Evolutionary conservation across 2,888 invertebrate species (phyloP).

Genomic region (Drosophila lacicola): DNA sequence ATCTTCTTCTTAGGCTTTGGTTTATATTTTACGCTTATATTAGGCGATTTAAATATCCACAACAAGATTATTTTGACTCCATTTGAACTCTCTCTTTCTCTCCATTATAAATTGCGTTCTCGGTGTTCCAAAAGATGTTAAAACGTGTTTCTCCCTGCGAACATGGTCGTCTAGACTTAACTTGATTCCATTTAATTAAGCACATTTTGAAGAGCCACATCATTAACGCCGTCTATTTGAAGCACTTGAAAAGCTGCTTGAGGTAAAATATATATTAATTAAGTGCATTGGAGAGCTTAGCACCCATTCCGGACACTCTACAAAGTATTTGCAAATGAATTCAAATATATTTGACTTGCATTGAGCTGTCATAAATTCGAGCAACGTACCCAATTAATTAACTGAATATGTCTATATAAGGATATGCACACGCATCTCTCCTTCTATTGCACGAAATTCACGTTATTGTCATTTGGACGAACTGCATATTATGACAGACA

Average conservation of each 20-base stretch:
- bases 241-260: constrained; percentile 7
- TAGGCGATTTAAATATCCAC: no score
- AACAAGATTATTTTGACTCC: no score
- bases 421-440: background rate
- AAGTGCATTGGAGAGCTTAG: constrained; percentile 22
- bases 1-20: no score
- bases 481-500: constrained; percentile 20
- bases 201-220: background rate
- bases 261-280: constrained; percentile 36
- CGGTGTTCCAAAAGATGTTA: no score
- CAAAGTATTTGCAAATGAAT: background rate
- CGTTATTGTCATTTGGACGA: constrained; percentile 9
- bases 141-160: no score
- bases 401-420: constrained; percentile 15
- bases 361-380: constrained; percentile 8
- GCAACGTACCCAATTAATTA: constrained; percentile 43
- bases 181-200: background rate
- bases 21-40: no score
- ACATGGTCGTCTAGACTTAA: background rate
- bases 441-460: constrained; percentile 21
- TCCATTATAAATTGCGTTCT: no score
- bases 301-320: constrained; percentile 23
- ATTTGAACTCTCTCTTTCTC: no score
- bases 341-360: constrained; percentile 12
- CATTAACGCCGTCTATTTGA: background rate